phyloP scores from a whole-genome alignment of 1,140 invertebrate genomes.

The Bombus breviceps region DNA sequence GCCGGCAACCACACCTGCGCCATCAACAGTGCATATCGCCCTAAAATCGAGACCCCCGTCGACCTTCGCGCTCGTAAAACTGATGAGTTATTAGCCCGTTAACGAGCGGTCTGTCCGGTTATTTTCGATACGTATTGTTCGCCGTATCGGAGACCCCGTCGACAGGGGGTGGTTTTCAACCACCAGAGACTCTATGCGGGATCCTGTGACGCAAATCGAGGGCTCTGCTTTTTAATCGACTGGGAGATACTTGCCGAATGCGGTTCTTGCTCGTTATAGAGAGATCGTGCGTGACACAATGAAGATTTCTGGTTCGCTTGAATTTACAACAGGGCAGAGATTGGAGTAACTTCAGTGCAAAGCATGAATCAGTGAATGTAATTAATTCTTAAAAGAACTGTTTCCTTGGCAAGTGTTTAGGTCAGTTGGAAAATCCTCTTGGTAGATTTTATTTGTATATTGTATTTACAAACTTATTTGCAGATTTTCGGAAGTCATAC shows the following conservation, averaged over 20 bases:
- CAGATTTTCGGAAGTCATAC: not conserved
- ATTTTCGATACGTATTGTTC: conserved; percentile 63
- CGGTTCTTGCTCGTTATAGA: not conserved
- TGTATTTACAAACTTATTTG: not conserved
- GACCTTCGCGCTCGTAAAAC: conserved; percentile 62
- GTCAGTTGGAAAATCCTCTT: not conserved
- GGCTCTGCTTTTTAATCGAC: conserved; percentile 22
- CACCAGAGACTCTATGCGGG: not conserved
- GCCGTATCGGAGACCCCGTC: not conserved
- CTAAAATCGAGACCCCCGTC: conserved; percentile 59
- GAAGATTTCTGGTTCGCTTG: not conserved
- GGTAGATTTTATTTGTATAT: too few species aligned
- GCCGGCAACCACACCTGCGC: conserved; percentile 61
- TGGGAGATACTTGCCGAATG: conserved; percentile 10
- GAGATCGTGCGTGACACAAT: conserved; percentile 32
- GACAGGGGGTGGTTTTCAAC: not conserved
- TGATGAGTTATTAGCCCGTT: conserved; percentile 72
- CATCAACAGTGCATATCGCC: conserved; percentile 65
- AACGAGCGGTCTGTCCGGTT: conserved; percentile 60
- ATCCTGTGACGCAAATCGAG: conserved; percentile 14
- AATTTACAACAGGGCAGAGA: not conserved
- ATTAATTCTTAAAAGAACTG: not conserved
- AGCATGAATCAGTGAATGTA: not conserved
- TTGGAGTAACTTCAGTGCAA: not conserved
- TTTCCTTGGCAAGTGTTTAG: not conserved